Evolutionary conservation across 2,888 invertebrate genomes (phyloP).

Genomic region (Pollenia labialis): DNA sequence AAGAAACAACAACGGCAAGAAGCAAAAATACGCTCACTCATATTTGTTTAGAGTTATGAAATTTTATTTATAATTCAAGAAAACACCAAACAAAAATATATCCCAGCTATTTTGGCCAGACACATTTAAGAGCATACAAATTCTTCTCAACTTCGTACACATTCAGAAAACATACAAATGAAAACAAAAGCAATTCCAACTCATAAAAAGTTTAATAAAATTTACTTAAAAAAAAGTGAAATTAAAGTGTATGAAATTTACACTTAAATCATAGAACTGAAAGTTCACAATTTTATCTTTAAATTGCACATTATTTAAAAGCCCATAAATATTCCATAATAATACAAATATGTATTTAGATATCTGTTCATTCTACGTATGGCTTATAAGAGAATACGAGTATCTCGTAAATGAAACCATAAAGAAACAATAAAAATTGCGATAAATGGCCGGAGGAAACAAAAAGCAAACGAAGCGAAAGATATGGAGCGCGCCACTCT

Average conservation of each 20-base stretch:
- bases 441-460: constrained; percentile 41
- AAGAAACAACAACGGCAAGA: background rate
- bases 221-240: background rate
- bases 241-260: constrained; percentile 27
- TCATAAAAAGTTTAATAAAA: background rate
- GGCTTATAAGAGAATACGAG: background rate
- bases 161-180: background rate
- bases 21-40: background rate
- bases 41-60: constrained; percentile 47
- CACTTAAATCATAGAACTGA: constrained; percentile 42
- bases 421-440: constrained; percentile 62
- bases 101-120: background rate
- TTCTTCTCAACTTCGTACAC: background rate
- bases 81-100: background rate
- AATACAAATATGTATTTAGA: constrained; percentile 66
- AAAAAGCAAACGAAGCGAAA: constrained; percentile 32
- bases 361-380: background rate
- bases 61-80: constrained; percentile 13
- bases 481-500: constrained; percentile 15
- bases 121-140: background rate
- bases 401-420: constrained; percentile 70
- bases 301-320: constrained; percentile 67
- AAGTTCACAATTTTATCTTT: constrained; percentile 52
- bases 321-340: constrained; percentile 80
- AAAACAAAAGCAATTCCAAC: background rate